Percentiles rank a stretch among this genome's conserved stretches.
Conservation (phyloP, 2,113 vertebrate genomes). For the Petrocephalus microphthalmus region DNA sequence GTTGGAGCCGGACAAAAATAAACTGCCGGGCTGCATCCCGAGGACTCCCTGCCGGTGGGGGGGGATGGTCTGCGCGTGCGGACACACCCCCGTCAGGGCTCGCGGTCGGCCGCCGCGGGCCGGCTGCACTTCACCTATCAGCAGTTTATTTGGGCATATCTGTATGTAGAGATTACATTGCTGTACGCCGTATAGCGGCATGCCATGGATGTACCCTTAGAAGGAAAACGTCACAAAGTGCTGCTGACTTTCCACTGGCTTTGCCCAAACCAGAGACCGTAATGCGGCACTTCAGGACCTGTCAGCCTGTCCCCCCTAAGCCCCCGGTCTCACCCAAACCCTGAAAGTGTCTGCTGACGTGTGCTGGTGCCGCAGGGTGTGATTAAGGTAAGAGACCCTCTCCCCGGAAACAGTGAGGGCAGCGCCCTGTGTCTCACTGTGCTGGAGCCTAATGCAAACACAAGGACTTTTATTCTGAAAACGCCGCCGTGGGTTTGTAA, state of each 20-base stretch:
- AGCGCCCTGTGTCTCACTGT: neutral
- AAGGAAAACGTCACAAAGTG: neutral
- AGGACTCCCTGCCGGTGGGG: constrained; percentile 25
- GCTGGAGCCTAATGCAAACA: too few species aligned
- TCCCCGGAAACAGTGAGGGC: neutral
- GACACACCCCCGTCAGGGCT: neutral
- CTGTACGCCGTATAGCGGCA: neutral
- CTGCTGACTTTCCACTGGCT: neutral
- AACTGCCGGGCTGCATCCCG: constrained; percentile 41
- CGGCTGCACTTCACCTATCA: neutral
- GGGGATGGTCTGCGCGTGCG: neutral
- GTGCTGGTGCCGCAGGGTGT: neutral
- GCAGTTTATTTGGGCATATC: neutral
- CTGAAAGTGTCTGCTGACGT: neutral
- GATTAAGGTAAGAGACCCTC: neutral
- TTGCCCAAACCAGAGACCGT: neutral
- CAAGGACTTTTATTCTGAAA: neutral
- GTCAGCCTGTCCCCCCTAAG: neutral
- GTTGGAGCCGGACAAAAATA: constrained; percentile 47
- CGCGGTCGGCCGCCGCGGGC: constrained; percentile 6
- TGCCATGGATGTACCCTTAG: neutral
- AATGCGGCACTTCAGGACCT: neutral
- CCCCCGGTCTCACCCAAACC: constrained; percentile 8
- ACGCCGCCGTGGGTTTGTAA: neutral
- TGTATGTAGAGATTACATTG: neutral